These are phyloP conservation scores for Apodemia duryi DNA, from an alignment of 2,888 invertebrate genomes.

Conservation along the genomic window DNA sequence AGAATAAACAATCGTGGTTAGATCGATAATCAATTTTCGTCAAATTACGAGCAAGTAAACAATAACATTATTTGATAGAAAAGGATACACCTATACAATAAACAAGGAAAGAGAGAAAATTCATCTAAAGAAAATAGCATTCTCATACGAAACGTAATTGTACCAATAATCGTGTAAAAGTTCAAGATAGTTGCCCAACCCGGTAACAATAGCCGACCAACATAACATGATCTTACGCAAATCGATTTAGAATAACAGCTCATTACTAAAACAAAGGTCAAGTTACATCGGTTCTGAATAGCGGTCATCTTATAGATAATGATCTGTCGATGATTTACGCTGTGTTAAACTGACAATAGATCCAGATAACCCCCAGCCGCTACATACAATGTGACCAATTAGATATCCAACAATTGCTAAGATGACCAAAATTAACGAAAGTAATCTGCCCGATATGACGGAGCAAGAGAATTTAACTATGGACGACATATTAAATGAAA, in stretches of 20 bases:
- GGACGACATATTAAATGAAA: constrained; percentile 60
- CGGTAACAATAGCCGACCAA: constrained; percentile 63
- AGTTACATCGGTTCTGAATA: constrained; percentile 44
- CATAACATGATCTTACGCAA: constrained; percentile 43
- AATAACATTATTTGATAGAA: constrained; percentile 68
- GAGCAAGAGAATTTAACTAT: constrained; percentile 50
- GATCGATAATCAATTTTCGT: constrained; percentile 44
- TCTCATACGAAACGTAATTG: constrained; percentile 75
- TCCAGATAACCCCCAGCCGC: constrained; percentile 54
- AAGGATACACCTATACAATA: constrained; percentile 41
- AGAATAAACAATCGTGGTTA: constrained; percentile 36
- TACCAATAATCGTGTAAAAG: constrained; percentile 75
- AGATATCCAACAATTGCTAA: constrained; percentile 44
- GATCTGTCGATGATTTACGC: constrained; percentile 76
- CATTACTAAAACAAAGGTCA: constrained; percentile 45
- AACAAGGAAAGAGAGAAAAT: constrained; percentile 48
- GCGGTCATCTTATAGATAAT: constrained; percentile 73
- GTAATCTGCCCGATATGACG: constrained; percentile 54
- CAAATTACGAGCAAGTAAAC: constrained; percentile 69
- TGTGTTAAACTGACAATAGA: constrained; percentile 71
- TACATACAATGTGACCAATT: constrained; percentile 70
- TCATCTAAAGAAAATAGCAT: constrained; percentile 73
- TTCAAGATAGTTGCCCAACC: constrained; percentile 74
- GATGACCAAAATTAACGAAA: constrained; percentile 68
- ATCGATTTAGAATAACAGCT: constrained; percentile 44